phyloP scores from a whole-genome alignment of 2,113 vertebrate species.

The Formicarius rufipectus region DNA sequence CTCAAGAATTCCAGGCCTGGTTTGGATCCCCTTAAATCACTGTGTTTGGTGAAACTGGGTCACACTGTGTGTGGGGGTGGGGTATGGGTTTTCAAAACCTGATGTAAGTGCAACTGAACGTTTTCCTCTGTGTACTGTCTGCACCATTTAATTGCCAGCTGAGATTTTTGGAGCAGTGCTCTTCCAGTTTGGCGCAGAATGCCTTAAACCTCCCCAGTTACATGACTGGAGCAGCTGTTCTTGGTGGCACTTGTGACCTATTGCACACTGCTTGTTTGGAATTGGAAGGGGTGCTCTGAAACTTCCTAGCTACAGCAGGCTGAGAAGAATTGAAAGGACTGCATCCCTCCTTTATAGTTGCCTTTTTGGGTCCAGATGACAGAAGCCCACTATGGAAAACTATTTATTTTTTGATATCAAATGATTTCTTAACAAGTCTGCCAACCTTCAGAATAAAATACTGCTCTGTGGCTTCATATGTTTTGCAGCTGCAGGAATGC shows the following conservation, averaged over 20 bases:
- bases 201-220: background rate
- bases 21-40: conserved; percentile 3
- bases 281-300: background rate
- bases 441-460: background rate
- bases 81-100: background rate
- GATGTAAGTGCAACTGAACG: background rate
- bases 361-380: background rate
- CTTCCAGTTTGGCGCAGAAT: background rate
- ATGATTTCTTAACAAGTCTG: conserved; percentile 31
- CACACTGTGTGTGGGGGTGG: background rate
- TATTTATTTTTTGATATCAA: background rate
- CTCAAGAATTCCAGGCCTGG: conserved; percentile 35
- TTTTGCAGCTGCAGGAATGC: conserved; percentile 31
- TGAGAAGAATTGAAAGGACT: background rate
- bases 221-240: background rate
- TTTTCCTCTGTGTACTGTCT: background rate
- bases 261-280: background rate
- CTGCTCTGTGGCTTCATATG: conserved; percentile 14
- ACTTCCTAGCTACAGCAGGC: background rate
- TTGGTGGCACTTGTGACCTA: background rate
- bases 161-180: background rate
- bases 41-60: conserved; percentile 20
- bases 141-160: background rate
- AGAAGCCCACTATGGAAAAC: background rate
- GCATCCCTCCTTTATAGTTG: background rate